Percentiles rank a stretch among this genome's conserved stretches.
Conservation (phyloP, 64 coral and sea anemone species). For the Stichodactyla helianthus region DNA sequence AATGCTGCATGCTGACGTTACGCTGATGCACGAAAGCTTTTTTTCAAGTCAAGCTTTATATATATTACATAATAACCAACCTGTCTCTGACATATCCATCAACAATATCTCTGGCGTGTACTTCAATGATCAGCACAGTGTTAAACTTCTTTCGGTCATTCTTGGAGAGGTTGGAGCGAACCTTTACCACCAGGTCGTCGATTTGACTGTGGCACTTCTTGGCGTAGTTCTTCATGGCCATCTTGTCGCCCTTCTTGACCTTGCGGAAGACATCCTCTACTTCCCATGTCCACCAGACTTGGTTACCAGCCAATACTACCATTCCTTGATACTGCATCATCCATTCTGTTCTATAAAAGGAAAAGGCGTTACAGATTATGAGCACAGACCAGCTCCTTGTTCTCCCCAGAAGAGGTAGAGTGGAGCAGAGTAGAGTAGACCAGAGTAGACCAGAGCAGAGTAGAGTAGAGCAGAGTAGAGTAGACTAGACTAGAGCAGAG, state of each 20-base stretch:
- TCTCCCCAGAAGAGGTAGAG: too few species aligned
- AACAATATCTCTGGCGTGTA: constrained; percentile 93
- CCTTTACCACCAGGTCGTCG: constrained; percentile 81
- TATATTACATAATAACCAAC: background rate
- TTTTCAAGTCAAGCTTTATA: too few species aligned
- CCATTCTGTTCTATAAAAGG: constrained; percentile 68
- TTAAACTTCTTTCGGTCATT: constrained; percentile 99
- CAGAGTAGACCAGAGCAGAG: too few species aligned
- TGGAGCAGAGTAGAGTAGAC: too few species aligned
- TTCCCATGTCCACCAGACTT: constrained; percentile 99
- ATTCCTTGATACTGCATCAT: constrained; percentile 94
- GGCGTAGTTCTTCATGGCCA: constrained; percentile 99
- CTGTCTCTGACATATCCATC: constrained; percentile 97
- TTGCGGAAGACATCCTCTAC: constrained; percentile 97
- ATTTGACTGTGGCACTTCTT: constrained; percentile 96
- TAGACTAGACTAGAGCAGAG: too few species aligned
- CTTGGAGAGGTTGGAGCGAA: constrained; percentile 78
- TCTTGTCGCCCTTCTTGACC: constrained; percentile 98
- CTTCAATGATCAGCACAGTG: constrained; percentile 93
- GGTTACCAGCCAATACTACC: constrained; percentile 92
- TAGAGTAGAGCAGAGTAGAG: too few species aligned
- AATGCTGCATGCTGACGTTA: too few species aligned
- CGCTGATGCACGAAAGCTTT: too few species aligned
- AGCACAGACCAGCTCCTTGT: too few species aligned
- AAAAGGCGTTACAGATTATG: background rate